Evolutionary conservation across 2,888 invertebrate species (phyloP).

Genomic region (Ophioninae sp.): DNA sequence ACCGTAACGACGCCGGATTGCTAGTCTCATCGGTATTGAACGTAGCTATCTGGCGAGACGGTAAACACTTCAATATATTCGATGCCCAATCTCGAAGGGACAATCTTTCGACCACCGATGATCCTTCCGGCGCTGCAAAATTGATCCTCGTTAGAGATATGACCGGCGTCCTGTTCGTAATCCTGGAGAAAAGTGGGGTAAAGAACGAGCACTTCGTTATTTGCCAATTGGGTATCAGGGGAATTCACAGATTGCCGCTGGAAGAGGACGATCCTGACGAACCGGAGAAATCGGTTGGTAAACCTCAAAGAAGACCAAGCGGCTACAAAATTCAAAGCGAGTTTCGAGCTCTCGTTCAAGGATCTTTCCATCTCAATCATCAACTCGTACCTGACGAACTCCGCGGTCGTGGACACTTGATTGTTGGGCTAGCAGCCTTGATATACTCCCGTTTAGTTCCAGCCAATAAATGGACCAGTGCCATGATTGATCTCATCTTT

Average conservation of each 20-base stretch:
- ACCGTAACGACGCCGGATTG: constrained; percentile 71
- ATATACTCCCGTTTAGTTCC: constrained; percentile 75
- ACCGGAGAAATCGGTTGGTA: constrained; percentile 55
- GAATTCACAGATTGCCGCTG: constrained; percentile 62
- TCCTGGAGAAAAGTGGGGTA: constrained; percentile 75
- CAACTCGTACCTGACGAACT: constrained; percentile 69
- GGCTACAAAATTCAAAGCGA: constrained; percentile 71
- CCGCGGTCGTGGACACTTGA: constrained; percentile 71
- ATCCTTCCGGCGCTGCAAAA: constrained; percentile 69
- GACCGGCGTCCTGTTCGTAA: constrained; percentile 72
- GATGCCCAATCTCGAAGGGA: constrained; percentile 75
- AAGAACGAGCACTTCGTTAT: constrained; percentile 75
- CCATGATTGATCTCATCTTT: constrained; percentile 76
- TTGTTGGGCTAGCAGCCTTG: constrained; percentile 73
- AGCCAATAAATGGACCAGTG: constrained; percentile 75
- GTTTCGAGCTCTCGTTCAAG: constrained; percentile 74
- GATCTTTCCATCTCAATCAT: constrained; percentile 74
- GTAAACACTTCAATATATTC: constrained; percentile 72
- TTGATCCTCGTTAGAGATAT: constrained; percentile 73
- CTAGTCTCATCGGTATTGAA: constrained; percentile 73
- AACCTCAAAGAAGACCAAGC: constrained; percentile 69
- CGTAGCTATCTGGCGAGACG: constrained; percentile 75
- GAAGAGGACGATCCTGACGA: constrained; percentile 61
- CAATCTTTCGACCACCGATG: constrained; percentile 60
- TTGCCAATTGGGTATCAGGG: constrained; percentile 67